Evolutionary conservation across 2,888 invertebrate genomes (phyloP).

Genomic region (Acrobasis suavella): DNA sequence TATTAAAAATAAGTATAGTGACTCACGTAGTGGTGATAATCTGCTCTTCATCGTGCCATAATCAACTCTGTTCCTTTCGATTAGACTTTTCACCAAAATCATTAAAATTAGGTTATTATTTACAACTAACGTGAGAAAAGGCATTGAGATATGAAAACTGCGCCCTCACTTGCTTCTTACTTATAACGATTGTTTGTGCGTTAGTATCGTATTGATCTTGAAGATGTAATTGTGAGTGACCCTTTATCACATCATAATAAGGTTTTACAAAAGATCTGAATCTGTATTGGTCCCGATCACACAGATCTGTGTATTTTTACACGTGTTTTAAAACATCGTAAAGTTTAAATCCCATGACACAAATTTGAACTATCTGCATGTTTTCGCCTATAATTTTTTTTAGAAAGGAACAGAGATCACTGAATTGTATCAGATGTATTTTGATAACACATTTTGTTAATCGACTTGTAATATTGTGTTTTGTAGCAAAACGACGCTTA

Average conservation of each 20-base stretch:
- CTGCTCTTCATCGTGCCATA: constrained; percentile 39
- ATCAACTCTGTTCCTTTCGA: constrained; percentile 16
- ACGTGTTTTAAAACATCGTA: no score
- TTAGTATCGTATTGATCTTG: no score
- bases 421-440: constrained; percentile 35
- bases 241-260: no score
- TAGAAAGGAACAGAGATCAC: constrained; percentile 29
- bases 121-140: no score
- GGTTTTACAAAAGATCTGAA: no score
- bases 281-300: no score
- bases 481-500: constrained; percentile 69
- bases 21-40: constrained; percentile 27
- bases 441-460: constrained; percentile 39
- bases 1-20: constrained; percentile 16
- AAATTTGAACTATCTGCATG: neutral
- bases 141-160: no score
- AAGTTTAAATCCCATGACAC: neutral
- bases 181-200: no score
- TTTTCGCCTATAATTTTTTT: neutral
- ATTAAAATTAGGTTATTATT: no score
- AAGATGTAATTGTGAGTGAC: no score
- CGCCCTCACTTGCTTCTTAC: no score
- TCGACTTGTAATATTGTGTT: constrained; percentile 37
- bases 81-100: neutral
- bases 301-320: no score